Percentiles rank a stretch among this genome's conserved stretches.
Conservation (phyloP, 2,113 vertebrate genomes). For the Macquaria australasica region DNA sequence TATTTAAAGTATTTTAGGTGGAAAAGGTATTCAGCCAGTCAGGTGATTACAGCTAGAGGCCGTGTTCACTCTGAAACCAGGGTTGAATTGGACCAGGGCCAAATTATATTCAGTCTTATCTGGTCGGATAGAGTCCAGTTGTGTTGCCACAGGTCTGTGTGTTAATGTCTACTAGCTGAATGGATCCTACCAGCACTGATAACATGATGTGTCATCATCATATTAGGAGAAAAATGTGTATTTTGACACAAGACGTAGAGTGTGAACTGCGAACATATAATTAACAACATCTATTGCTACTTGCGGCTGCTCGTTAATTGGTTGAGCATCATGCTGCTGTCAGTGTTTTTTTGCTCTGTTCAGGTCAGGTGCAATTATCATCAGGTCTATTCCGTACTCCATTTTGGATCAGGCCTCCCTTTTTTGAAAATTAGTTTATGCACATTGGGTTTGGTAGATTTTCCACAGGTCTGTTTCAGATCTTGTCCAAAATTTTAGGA, state of each 20-base stretch:
- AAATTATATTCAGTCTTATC: not conserved
- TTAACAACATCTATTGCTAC: not conserved
- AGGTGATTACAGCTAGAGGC: too few relatives aligned
- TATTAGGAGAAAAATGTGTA: not conserved
- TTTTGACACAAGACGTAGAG: not conserved
- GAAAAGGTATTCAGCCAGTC: too few relatives aligned
- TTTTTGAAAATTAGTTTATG: not conserved
- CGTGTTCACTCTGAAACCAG: too few relatives aligned
- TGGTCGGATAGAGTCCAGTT: not conserved
- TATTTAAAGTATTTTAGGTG: too few relatives aligned
- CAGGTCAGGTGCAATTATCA: not conserved
- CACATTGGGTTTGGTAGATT: not conserved
- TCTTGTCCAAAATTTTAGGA: not conserved
- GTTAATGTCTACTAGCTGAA: not conserved
- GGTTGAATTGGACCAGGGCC: too few relatives aligned
- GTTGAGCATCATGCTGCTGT: not conserved
- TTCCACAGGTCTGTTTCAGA: not conserved
- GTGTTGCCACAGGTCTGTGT: not conserved
- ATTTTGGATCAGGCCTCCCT: not conserved
- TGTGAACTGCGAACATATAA: not conserved
- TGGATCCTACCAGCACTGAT: not conserved
- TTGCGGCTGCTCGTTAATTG: not conserved
- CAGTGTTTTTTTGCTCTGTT: not conserved
- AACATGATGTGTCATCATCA: too few relatives aligned
- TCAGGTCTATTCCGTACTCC: not conserved